A percentile compares a stretch with the other conserved stretches of the same genome.
These are phyloP conservation scores for Astyanax mexicanus DNA, from an alignment of 2,797 vertebrate species.

Conservation along the genomic window DNA sequence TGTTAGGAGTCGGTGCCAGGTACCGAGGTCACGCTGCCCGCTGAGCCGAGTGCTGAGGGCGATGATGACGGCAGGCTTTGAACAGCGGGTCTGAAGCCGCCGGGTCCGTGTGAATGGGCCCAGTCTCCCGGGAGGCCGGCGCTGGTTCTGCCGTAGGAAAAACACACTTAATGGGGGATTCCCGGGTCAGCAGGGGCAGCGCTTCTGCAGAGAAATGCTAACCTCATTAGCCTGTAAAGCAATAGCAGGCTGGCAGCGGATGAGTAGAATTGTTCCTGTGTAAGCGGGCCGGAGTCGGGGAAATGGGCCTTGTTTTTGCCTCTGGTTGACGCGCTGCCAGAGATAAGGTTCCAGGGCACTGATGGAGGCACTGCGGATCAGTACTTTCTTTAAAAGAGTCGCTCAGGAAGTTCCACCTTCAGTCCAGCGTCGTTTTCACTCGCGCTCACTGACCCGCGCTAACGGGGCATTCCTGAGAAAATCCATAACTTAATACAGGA, in stretches of 20 bases:
- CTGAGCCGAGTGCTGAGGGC: conserved; percentile 38
- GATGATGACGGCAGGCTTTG: conserved; percentile 55
- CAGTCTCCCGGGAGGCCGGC: conserved; percentile 12
- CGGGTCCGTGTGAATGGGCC: conserved; percentile 20
- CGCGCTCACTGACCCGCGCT: conserved; percentile 11
- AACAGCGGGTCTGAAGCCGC: conserved; percentile 46
- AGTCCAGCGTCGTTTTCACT: conserved; percentile 46
- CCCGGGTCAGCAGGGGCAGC: conserved; percentile 53
- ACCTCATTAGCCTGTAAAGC: conserved; percentile 58
- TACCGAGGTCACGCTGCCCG: conserved; percentile 56
- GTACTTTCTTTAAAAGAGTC: conserved; percentile 26
- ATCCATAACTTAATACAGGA: conserved; percentile 33
- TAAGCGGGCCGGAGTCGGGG: conserved; percentile 57
- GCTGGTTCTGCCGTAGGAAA: conserved; percentile 37
- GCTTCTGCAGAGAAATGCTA: conserved; percentile 53
- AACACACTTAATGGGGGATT: conserved; percentile 56
- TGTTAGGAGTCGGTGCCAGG: conserved; percentile 48
- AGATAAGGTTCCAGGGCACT: conserved; percentile 53
- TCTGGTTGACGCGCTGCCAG: conserved; percentile 49
- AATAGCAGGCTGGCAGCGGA: conserved; percentile 54
- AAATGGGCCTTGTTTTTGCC: conserved; percentile 58
- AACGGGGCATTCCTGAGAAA: conserved; percentile 31
- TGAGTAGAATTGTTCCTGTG: conserved; percentile 55
- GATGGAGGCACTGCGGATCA: conserved; percentile 45
- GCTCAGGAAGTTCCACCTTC: conserved; percentile 53